These are phyloP conservation scores for Caracal caracal DNA, from an alignment of 2,113 vertebrate species.

Conservation along the genomic window DNA sequence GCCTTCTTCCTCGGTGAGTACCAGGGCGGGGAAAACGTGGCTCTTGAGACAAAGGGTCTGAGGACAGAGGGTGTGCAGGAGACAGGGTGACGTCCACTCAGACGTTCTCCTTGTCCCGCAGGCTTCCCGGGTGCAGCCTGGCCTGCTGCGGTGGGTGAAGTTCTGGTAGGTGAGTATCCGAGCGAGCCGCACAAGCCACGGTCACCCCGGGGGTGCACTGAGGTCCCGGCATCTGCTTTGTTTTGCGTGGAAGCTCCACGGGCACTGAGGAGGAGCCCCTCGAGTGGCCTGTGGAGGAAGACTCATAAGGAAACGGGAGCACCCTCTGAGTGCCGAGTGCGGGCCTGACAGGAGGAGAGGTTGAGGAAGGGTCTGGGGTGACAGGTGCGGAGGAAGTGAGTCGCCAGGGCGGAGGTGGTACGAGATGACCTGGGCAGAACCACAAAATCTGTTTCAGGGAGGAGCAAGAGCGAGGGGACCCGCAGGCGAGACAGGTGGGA, in stretches of 20 bases:
- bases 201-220: too few species aligned
- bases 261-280: not conserved
- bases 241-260: not conserved
- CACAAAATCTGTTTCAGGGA: not conserved
- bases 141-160: conserved; percentile 69
- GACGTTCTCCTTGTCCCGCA: not conserved
- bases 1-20: conserved; percentile 69
- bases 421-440: not conserved
- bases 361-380: too few species aligned
- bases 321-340: not conserved
- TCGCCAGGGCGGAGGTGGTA: not conserved
- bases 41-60: not conserved
- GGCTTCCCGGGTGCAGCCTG: conserved; percentile 67
- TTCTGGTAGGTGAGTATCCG: conserved; percentile 78
- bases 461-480: not conserved
- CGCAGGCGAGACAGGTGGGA: accelerated
- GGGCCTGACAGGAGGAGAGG: not conserved
- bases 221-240: not conserved
- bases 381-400: not conserved
- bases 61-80: not conserved
- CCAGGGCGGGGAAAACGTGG: not conserved
- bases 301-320: not conserved
- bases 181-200: accelerated
- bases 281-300: not conserved
- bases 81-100: not conserved